phyloP scores from a whole-genome alignment of 2,797 vertebrate species.

The Mallotus villosus region DNA sequence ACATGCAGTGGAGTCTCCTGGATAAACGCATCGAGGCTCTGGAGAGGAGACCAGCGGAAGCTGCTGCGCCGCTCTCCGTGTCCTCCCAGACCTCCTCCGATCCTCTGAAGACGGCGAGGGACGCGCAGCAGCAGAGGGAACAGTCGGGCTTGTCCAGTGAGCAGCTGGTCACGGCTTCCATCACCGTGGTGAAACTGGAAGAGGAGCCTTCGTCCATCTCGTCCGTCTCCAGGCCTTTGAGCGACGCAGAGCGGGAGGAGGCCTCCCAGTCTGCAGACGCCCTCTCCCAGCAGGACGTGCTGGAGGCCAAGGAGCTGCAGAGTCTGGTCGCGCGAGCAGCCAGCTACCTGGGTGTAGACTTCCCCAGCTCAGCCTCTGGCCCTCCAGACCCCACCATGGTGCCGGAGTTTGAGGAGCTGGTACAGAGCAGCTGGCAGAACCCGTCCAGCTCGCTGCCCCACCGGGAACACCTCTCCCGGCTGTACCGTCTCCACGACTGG shows the following conservation, averaged over 20 bases:
- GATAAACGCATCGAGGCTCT: slow-evolving; percentile 43
- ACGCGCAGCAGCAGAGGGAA: slow-evolving; percentile 19
- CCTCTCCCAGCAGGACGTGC: slow-evolving; percentile 37
- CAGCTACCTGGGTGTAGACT: slow-evolving; percentile 39
- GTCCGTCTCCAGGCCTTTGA: slow-evolving; percentile 15
- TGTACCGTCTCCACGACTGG: slow-evolving; percentile 50
- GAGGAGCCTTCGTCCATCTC: slow-evolving; percentile 31
- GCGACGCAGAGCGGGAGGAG: slow-evolving; percentile 16
- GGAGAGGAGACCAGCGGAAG: slow-evolving; percentile 32
- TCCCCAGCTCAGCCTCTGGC: slow-evolving; percentile 25
- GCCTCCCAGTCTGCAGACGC: slow-evolving; percentile 18
- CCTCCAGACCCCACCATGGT: slow-evolving; percentile 40
- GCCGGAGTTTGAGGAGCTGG: slow-evolving; percentile 48
- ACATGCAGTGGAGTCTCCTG: slow-evolving; percentile 47
- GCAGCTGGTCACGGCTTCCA: slow-evolving; percentile 15
- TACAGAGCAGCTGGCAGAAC: slow-evolving; percentile 53
- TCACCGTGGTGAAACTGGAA: slow-evolving; percentile 41
- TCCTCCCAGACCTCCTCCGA: slow-evolving; percentile 15
- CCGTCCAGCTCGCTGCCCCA: slow-evolving; percentile 44
- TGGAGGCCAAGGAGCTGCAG: slow-evolving; percentile 42
- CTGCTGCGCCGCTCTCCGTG: background rate
- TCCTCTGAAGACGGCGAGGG: slow-evolving; percentile 11
- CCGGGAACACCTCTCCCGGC: slow-evolving; percentile 39
- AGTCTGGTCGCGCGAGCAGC: slow-evolving; percentile 46
- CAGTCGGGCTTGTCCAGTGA: slow-evolving; percentile 11